A percentile compares a stretch with the other conserved stretches of the same genome.
These are phyloP conservation scores for Catharus bicknelli DNA, from an alignment of 2,113 vertebrate species.

Conservation along the genomic window DNA sequence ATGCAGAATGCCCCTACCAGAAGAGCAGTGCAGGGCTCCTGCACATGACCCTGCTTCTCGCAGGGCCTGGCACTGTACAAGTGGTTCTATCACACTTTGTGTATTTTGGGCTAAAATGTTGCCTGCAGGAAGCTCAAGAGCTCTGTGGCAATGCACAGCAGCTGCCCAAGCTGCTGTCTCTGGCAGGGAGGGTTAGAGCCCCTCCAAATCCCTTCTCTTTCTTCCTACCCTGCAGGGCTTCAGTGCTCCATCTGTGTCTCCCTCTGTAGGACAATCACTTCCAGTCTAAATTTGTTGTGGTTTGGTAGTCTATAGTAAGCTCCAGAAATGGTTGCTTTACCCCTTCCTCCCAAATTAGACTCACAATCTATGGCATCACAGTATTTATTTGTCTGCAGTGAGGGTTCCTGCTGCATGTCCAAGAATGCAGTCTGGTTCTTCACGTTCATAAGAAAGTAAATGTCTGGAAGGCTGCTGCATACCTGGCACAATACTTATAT, in stretches of 20 bases:
- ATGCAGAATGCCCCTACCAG: background rate
- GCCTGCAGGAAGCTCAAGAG: background rate
- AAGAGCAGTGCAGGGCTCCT: background rate
- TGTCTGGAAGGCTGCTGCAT: background rate
- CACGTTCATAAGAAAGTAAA: background rate
- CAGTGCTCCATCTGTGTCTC: background rate
- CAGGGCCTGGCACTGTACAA: background rate
- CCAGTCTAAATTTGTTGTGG: background rate
- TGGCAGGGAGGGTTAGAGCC: background rate
- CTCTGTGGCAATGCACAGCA: background rate
- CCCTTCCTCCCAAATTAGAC: background rate
- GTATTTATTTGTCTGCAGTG: background rate
- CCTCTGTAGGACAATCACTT: background rate
- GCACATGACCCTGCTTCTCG: fast-evolving
- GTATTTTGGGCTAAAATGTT: fast-evolving
- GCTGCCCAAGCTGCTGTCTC: background rate
- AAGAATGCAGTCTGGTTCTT: background rate
- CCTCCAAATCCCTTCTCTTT: background rate
- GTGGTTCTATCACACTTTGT: background rate
- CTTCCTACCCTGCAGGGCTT: background rate
- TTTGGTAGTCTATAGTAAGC: background rate
- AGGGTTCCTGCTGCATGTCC: background rate
- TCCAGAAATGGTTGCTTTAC: background rate
- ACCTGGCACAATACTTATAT: background rate
- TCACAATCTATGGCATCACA: background rate